Conservation (phyloP, 2,113 vertebrate species). For the Plotosus lineatus region DNA sequence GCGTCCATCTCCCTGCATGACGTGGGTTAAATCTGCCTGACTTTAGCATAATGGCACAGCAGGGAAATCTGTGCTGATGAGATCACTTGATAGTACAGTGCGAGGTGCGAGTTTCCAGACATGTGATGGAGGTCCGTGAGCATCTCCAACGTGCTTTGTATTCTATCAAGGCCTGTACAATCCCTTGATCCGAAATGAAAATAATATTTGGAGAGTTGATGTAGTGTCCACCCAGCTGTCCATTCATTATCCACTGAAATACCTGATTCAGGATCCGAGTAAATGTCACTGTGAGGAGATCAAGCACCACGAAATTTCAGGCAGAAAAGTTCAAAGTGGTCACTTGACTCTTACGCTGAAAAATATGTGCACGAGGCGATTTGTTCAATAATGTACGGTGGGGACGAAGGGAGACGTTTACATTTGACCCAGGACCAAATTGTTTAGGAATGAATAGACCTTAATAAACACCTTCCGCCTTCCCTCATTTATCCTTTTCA, state of each 20-base stretch:
- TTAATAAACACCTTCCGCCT: neutral
- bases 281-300: neutral
- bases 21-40: no score
- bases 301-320: neutral
- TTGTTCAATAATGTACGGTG: neutral
- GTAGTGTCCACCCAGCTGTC: neutral
- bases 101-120: neutral
- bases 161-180: neutral
- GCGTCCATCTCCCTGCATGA: neutral
- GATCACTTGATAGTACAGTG: neutral
- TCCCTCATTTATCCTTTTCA: no score
- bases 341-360: neutral
- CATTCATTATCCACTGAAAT: neutral
- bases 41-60: neutral
- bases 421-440: neutral
- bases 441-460: neutral
- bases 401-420: neutral
- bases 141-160: neutral
- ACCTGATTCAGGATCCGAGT: neutral
- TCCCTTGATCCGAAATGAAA: neutral
- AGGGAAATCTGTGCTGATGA: neutral
- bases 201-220: neutral
- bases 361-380: neutral
- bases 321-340: neutral
- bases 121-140: neutral